Conservation (phyloP, 1,140 invertebrate species). For the Rhynchophorus ferrugineus region DNA sequence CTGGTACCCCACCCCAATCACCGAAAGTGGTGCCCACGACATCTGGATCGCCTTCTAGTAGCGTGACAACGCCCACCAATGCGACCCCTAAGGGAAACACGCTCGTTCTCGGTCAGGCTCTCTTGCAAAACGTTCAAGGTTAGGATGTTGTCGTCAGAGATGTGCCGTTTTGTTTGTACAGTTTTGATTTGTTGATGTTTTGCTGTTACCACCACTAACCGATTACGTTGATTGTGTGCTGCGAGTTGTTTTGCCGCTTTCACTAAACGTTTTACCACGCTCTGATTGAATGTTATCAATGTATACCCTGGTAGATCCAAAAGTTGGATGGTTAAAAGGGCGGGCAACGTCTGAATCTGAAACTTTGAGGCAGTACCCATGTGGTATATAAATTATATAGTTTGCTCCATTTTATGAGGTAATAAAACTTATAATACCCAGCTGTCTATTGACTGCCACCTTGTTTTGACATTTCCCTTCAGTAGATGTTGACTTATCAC, state of each 20-base stretch:
- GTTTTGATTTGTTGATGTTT: constrained; percentile 7
- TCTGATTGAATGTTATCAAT: neutral
- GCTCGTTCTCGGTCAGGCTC: constrained; percentile 40
- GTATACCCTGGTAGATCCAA: too few relatives aligned
- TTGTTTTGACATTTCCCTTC: too few relatives aligned
- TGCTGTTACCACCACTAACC: constrained; percentile 10
- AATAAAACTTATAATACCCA: too few relatives aligned
- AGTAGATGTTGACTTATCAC: too few relatives aligned
- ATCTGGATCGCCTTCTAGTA: constrained; percentile 34
- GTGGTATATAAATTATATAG: too few relatives aligned
- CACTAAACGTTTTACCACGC: neutral
- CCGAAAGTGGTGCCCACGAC: constrained; percentile 30
- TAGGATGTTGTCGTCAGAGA: constrained; percentile 21
- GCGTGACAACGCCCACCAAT: constrained; percentile 25
- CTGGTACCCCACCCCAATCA: constrained; percentile 37
- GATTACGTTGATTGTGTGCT: too few relatives aligned
- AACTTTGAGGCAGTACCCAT: too few relatives aligned
- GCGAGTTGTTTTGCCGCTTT: constrained; percentile 19
- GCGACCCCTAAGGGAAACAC: constrained; percentile 26
- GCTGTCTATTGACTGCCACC: too few relatives aligned
- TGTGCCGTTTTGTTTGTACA: neutral
- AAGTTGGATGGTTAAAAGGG: too few relatives aligned
- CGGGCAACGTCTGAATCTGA: too few relatives aligned
- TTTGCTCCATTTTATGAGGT: too few relatives aligned
- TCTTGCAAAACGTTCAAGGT: constrained; percentile 45